phyloP scores from a whole-genome alignment of 2,113 vertebrate genomes.

The Phylloscopus trochilus region DNA sequence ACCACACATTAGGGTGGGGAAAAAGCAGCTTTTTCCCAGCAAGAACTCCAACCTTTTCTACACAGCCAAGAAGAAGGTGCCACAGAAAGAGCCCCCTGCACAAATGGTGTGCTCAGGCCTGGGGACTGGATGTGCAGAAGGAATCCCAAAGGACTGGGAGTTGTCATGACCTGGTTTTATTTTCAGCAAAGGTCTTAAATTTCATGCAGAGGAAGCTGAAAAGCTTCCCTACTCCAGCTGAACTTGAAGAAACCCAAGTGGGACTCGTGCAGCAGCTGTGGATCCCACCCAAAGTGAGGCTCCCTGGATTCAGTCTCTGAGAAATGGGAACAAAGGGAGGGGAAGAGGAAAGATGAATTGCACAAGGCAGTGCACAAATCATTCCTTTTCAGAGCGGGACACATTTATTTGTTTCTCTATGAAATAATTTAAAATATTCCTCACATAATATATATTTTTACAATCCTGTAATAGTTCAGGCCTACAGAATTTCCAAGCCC shows the following conservation, averaged over 20 bases:
- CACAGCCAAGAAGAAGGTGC: not conserved
- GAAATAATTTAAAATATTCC: not conserved
- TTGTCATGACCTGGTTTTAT: not conserved
- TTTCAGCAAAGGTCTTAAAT: not conserved
- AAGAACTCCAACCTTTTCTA: not conserved
- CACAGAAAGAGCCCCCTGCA: not conserved
- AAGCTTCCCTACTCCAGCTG: not conserved
- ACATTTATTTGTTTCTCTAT: not conserved
- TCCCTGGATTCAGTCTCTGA: not conserved
- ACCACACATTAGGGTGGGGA: accelerated
- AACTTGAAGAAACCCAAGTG: not conserved
- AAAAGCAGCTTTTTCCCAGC: not conserved
- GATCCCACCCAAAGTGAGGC: not conserved
- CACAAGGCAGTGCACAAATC: not conserved
- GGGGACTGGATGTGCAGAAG: not conserved
- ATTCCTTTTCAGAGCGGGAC: not conserved
- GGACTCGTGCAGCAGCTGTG: not conserved
- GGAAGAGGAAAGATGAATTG: not conserved
- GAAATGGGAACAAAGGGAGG: not conserved
- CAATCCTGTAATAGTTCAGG: not conserved
- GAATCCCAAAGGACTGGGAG: not conserved
- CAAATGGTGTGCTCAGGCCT: not conserved
- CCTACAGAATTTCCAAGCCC: not conserved
- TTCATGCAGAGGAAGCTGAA: not conserved
- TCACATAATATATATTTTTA: not conserved